These are phyloP conservation scores for Phortica magna DNA, from an alignment of 2,888 invertebrate genomes.

Conservation along the genomic window DNA sequence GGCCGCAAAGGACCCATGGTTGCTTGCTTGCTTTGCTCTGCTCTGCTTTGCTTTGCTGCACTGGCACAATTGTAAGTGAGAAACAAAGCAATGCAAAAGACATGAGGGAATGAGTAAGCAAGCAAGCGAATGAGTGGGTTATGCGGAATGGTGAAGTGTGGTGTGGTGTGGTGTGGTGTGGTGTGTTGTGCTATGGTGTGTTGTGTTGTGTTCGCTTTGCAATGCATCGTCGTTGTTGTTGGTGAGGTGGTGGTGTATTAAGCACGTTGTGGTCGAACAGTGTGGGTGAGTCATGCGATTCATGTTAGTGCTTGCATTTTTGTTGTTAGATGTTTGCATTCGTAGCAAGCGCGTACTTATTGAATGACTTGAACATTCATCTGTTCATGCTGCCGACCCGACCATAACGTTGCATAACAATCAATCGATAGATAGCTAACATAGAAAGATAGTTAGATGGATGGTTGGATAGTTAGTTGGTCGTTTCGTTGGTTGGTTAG, in stretches of 20 bases:
- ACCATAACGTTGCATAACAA: constrained; percentile 2
- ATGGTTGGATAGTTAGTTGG: background rate
- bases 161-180: background rate
- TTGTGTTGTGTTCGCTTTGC: too few relatives aligned
- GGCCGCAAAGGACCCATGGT: constrained; percentile 3
- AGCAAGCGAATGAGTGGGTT: constrained; percentile 37
- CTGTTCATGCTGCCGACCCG: background rate
- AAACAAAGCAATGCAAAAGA: constrained; percentile 9
- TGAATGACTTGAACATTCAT: background rate
- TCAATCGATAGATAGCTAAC: background rate
- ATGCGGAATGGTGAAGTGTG: background rate
- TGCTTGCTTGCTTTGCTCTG: background rate
- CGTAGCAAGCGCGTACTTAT: background rate
- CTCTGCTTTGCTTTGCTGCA: too few relatives aligned
- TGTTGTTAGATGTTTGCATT: background rate
- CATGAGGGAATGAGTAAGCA: constrained; percentile 1
- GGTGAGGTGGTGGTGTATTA: background rate
- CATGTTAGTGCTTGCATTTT: background rate
- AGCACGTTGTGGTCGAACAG: background rate
- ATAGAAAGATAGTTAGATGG: constrained; percentile 3
- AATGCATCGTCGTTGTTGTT: background rate
- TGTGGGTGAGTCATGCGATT: background rate
- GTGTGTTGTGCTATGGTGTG: background rate
- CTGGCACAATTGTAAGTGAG: constrained; percentile 1
- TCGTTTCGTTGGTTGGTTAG: background rate